Evolutionary conservation across 2,797 vertebrate genomes (phyloP), one percentile per base, ranked within the genome.

Genomic region (Phrynocephalus vlangalii): DNA sequence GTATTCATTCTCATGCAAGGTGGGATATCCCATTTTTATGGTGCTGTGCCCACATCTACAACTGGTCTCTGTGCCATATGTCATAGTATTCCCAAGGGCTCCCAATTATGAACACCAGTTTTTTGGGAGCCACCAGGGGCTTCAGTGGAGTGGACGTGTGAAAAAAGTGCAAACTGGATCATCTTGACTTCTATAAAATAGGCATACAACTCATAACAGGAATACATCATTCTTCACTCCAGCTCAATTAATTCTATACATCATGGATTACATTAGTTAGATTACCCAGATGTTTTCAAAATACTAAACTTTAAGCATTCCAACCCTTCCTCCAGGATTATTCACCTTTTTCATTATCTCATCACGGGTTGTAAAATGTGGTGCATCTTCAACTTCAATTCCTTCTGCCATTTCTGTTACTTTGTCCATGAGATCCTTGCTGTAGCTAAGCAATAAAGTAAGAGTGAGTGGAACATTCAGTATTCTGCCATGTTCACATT

Each of bases 311-410:
- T n/a, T 72, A 18, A 52, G 20, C 50, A 60, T 82, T 82, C 81
- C 26, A 48, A 2, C n/a, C 33, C 22, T 4, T 16, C 15, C 16
- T 18, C 67, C 73, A 77, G 90, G 81, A 78, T 11, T 75, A 82
- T 85, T 94, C 93, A 98, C 97, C 93, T 97, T 96, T 95, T 97
- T 98, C 70, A 98, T 95, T 30, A 98, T 97, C 90, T 98, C 97
- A 88, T 98, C 97, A 96, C 98, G 97, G 3, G 97, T 98, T 88
- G 97, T 98, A 91, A 98, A 99, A n/a, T 98, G 95, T 0, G 98
- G 98, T 2, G 97, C 96, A 30, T 98, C 98, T 90, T 97, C 97
- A 85, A 99, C 97, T 87, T 96, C 96, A 84, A 98, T 96, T 16
- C 97, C 98, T 66, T 98, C 97, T 22, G 98, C 97, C 98, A 98